Evolutionary conservation across 2,797 vertebrate genomes (phyloP), one percentile per base, ranked within the genome.

Genomic region (Notolepis coatsorum): DNA sequence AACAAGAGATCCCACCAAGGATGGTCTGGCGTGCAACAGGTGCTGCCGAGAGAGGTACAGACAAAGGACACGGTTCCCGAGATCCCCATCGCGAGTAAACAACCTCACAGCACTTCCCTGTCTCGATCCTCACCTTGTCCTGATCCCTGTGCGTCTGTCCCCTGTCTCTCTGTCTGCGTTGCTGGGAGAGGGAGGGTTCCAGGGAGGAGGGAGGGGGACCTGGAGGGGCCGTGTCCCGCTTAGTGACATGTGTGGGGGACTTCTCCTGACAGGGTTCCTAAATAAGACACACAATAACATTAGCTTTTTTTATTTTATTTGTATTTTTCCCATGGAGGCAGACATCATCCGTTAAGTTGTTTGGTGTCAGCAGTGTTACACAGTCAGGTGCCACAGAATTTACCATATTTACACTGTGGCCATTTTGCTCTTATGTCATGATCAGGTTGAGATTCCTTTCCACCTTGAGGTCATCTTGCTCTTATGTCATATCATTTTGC

Each of bases 181-280:
- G 93, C 59, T 70, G 49, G 30, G 92, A 93, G 25, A 91, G 2
- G 24, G 84, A 91, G 0, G 93, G 91, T 27, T 95, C 94, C 73
- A 88, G 80, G 13, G 80, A 78, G 21, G 85, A 81, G 56, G 70
- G 84, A 10, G 51, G 73, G 65, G 86, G 88, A 52, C 69, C 78
- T 28, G 90, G 57, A 53, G 39, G 23, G 37, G 52, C 39, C 3
- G 27, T 35, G 52, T 21, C 60, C 52, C 42, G 77, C 39, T 75
- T 49, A 24, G 69, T 73, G 23, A 37, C 68, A 60, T 50, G 69
- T 30, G 62, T 65, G 43, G 38, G 41, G 3, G 50, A 47, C 63
- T 82, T 84, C 55, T 83, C 75, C 50, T 20, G 48, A 68, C 68
- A 53, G 42, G 71, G 76, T 68, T 93, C 92, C 96, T 95, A 84